Percentiles rank a stretch among this genome's conserved stretches.
phyloP scores from a whole-genome alignment of 2,113 vertebrate genomes.

The Alces alces region DNA sequence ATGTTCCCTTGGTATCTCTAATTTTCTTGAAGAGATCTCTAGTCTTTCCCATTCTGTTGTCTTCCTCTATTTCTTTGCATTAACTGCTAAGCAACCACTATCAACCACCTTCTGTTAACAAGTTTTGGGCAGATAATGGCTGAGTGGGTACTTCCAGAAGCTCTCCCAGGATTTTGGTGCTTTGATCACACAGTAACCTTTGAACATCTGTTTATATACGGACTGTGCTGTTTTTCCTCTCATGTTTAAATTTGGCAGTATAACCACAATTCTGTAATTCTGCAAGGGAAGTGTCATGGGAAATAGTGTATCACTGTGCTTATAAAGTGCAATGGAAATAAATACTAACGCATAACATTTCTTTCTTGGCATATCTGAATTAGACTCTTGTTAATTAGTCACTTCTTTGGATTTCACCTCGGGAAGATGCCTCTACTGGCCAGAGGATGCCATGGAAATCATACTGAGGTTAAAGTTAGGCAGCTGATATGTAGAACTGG shows the following conservation, averaged over 20 bases:
- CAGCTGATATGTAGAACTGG: background rate
- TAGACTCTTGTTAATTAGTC: background rate
- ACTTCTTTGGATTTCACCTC: conserved; percentile 2
- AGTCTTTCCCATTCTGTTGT: no score
- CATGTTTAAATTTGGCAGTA: conserved; percentile 9
- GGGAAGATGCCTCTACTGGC: background rate
- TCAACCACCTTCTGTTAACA: background rate
- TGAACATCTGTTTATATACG: background rate
- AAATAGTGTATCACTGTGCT: background rate
- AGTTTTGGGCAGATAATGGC: background rate
- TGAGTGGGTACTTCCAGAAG: background rate
- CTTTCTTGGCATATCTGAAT: background rate
- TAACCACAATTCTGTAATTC: conserved; percentile 13
- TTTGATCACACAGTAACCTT: background rate
- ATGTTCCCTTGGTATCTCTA: no score
- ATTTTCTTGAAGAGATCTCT: no score
- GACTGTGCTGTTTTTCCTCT: background rate
- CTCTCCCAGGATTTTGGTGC: background rate
- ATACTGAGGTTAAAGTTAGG: background rate
- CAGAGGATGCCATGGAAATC: background rate
- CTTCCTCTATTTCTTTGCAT: no score
- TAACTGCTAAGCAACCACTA: background rate
- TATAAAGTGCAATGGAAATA: background rate
- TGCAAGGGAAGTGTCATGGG: background rate
- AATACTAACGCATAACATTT: background rate